Evolutionary conservation across 2,797 vertebrate species (phyloP).

Genomic region (Mastacembelus armatus): DNA sequence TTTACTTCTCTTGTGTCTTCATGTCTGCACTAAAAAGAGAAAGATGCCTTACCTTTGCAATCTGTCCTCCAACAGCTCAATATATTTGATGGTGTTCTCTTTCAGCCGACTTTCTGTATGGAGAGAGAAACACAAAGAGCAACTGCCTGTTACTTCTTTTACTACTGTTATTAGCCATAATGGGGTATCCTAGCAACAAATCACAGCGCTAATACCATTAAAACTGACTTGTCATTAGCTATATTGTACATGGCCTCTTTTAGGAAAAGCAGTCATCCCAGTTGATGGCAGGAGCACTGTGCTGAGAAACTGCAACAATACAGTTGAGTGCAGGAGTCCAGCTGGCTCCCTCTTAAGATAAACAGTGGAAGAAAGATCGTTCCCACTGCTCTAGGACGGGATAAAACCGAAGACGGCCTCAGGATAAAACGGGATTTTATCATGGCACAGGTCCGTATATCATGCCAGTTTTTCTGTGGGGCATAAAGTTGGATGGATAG

Average conservation of each 20-base stretch:
- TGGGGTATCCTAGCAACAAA: slow-evolving; percentile 72
- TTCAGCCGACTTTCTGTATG: slow-evolving; percentile 83
- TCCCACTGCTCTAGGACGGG: slow-evolving; percentile 39
- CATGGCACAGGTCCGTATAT: slow-evolving; percentile 38
- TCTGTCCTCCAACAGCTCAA: slow-evolving; percentile 84
- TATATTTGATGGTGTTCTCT: slow-evolving; percentile 82
- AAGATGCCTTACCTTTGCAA: slow-evolving; percentile 81
- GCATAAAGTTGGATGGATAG: slow-evolving; percentile 60
- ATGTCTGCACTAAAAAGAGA: slow-evolving; percentile 1
- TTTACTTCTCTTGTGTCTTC: slow-evolving; percentile 34
- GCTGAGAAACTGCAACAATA: slow-evolving; percentile 40
- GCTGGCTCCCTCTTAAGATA: slow-evolving; percentile 52
- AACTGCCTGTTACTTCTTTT: slow-evolving; percentile 57
- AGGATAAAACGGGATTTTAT: slow-evolving; percentile 58
- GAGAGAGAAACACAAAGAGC: slow-evolving; percentile 37
- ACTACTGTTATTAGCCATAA: slow-evolving; percentile 42
- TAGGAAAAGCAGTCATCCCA: slow-evolving; percentile 46
- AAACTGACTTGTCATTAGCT: slow-evolving; percentile 51
- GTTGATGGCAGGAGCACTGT: slow-evolving; percentile 35
- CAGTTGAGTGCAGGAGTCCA: slow-evolving; percentile 41
- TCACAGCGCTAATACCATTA: slow-evolving; percentile 57
- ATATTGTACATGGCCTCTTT: slow-evolving; percentile 25
- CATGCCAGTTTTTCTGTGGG: slow-evolving; percentile 67
- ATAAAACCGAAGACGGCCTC: slow-evolving; percentile 55
- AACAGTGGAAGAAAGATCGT: slow-evolving; percentile 44